These are phyloP conservation scores for Physeter macrocephalus DNA, from an alignment of 2,113 vertebrate species.

Conservation along the genomic window DNA sequence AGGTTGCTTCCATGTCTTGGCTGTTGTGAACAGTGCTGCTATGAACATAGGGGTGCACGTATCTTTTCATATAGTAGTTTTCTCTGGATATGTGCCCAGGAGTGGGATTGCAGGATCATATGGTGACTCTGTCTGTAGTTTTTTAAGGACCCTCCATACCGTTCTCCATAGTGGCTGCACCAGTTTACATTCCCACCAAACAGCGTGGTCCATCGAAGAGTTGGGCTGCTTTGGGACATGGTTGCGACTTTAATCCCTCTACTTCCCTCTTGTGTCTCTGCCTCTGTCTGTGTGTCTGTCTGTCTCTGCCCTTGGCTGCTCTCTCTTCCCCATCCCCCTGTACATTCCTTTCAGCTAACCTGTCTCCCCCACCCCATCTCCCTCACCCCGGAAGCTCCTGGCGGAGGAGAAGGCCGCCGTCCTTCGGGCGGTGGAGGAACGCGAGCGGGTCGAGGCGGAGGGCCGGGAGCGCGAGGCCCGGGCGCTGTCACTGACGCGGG, in stretches of 20 bases:
- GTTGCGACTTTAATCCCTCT: neutral
- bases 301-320: neutral
- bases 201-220: neutral
- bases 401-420: slow-evolving; percentile 91
- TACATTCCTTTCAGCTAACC: neutral
- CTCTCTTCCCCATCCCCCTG: neutral
- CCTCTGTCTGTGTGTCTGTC: neutral
- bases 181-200: neutral
- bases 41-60: neutral
- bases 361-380: neutral
- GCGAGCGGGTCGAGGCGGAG: slow-evolving; percentile 89
- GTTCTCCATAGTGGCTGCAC: neutral
- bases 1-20: neutral
- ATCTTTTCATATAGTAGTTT: neutral
- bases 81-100: neutral
- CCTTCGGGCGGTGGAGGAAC: slow-evolving; percentile 86
- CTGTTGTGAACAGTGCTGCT: neutral
- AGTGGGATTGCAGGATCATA: neutral
- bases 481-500: slow-evolving; percentile 82
- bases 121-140: neutral
- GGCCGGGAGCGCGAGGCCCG: slow-evolving; percentile 90
- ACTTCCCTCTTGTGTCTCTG: neutral
- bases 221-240: neutral
- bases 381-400: slow-evolving; percentile 80
- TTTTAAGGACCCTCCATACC: neutral